These are phyloP conservation scores for Bucorvus abyssinicus DNA, from an alignment of 2,797 vertebrate genomes.

Conservation along the genomic window DNA sequence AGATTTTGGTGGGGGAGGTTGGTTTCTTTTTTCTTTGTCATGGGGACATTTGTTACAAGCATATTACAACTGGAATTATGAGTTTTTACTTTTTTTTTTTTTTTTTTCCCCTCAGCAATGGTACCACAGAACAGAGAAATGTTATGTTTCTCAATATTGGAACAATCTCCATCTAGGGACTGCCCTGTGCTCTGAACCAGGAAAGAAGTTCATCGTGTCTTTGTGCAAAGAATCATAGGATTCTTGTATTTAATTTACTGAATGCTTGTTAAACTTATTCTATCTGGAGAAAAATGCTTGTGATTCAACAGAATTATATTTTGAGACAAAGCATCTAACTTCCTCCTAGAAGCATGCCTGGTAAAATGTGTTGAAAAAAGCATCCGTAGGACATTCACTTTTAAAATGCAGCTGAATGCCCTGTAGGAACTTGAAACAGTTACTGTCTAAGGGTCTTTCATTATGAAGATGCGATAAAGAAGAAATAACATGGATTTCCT, in stretches of 20 bases:
- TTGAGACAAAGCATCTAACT: background rate
- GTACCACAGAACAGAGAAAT: background rate
- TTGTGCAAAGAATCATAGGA: background rate
- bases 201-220: background rate
- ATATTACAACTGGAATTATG: background rate
- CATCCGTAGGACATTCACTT: background rate
- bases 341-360: background rate
- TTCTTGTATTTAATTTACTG: background rate
- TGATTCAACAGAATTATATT: background rate
- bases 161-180: no score
- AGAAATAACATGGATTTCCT: background rate
- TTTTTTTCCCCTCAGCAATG: background rate
- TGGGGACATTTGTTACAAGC: background rate
- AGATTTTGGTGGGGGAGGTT: background rate
- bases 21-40: background rate
- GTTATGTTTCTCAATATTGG: background rate
- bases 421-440: background rate
- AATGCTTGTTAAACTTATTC: background rate
- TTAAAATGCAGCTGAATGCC: background rate
- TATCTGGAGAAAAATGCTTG: background rate
- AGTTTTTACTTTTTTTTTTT: fast-evolving
- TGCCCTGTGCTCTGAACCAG: background rate
- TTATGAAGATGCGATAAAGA: background rate
- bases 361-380: background rate
- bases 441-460: background rate